These are phyloP conservation scores for Rhabdomys dilectus DNA, from an alignment of 2,113 vertebrate species.

Conservation along the genomic window DNA sequence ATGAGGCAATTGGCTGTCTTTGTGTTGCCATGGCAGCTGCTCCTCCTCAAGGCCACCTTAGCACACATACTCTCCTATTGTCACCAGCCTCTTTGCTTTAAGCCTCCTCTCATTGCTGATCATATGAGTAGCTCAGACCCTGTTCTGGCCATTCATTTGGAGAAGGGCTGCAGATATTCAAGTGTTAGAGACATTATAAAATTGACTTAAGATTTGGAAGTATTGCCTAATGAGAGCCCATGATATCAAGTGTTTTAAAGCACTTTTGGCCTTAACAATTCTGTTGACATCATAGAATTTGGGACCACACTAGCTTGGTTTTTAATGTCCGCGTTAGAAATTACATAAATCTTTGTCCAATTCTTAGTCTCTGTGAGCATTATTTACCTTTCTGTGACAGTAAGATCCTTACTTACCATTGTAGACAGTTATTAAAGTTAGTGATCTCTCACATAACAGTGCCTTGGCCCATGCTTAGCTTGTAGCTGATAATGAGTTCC, in stretches of 20 bases:
- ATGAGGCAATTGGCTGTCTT: background rate
- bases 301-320: background rate
- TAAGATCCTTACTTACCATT: background rate
- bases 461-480: background rate
- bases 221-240: background rate
- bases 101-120: background rate
- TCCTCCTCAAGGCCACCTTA: constrained; percentile 60
- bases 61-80: fast-evolving
- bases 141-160: background rate
- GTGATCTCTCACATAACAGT: background rate
- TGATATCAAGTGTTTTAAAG: background rate
- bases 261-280: background rate
- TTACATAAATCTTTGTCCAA: background rate
- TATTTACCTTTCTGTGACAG: constrained; percentile 26
- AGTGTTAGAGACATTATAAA: background rate
- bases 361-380: background rate
- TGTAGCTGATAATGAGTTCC: background rate
- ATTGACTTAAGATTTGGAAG: background rate
- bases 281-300: constrained; percentile 26
- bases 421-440: background rate
- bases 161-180: background rate
- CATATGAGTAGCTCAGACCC: background rate
- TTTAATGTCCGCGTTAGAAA: background rate
- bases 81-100: background rate
- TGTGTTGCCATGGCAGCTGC: constrained; percentile 70